Evolutionary conservation across 2,113 vertebrate genomes (phyloP), one percentile per base, ranked within the genome.

Genomic region (Phasianus colchicus): DNA sequence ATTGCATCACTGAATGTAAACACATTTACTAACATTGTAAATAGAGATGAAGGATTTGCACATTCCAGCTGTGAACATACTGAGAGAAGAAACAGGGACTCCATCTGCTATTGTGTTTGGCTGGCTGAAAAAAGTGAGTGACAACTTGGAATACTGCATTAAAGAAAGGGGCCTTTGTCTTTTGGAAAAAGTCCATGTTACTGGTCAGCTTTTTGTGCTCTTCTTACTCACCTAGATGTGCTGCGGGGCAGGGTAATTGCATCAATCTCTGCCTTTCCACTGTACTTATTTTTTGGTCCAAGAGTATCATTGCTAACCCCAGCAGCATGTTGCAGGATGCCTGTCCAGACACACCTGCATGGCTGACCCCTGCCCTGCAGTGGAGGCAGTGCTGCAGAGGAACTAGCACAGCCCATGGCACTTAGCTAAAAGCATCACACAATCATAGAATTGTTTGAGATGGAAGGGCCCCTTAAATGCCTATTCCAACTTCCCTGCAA

Each of bases 1-100:
- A 69, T 55, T 71, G 83, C 71, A 89, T 93, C 61, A 17, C n/a
- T n/a, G 67, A 89, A 90, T 64, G 61, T 79, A 91, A 96, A 92
- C 64, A 64, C 54, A 67, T 88, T 86, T 88, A 76, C 21, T 67
- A 80, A 89, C 73, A 45, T 83, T 93, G 74, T 45, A 84, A 93
- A 92, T 9, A 14, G 75, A 78, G 90, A 95, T 78, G 74, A 85
- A 80, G 20, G 36, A 43, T 87, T 80, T 89, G 83, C 43, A 83
- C 58, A 92, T 87, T 94, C 73, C 93, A 94, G 83, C 88, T 95
- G 95, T 2, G 10, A 93, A 77, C 47, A 34, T 18, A 45, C 73
- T 86, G 61, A 43, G 79, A 75, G 19, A 83, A 89, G 38, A 93
- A 92, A 50, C 21, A 69, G 69, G 36, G 34, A 52, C 63, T 92